phyloP scores from a whole-genome alignment of 2,797 vertebrate genomes.

The Varecia variegata region DNA sequence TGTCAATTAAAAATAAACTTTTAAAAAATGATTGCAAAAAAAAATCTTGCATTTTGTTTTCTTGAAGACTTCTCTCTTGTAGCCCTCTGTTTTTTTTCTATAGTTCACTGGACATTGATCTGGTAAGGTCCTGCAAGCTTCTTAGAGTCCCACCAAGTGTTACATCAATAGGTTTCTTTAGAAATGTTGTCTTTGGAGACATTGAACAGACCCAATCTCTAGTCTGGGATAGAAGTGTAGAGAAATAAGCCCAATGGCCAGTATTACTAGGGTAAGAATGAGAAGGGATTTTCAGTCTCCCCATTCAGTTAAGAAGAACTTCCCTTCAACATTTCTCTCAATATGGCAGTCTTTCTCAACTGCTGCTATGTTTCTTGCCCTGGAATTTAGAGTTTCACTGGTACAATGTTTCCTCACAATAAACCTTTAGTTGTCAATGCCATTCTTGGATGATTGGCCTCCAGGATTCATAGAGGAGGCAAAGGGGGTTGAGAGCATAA shows the following conservation, averaged over 20 bases:
- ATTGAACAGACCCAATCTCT: not conserved
- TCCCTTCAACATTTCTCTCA: not conserved
- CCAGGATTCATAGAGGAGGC: not conserved
- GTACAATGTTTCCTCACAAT: not conserved
- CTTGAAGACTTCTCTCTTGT: not conserved
- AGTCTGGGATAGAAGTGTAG: not conserved
- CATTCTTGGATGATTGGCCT: not conserved
- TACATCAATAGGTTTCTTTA: not conserved
- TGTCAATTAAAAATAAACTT: not conserved
- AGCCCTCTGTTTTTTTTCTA: not conserved
- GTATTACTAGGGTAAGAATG: not conserved
- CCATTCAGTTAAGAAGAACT: not conserved
- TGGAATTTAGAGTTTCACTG: not conserved
- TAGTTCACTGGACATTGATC: not conserved
- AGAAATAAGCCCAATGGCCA: not conserved
- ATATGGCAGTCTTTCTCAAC: not conserved
- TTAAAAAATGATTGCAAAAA: not conserved
- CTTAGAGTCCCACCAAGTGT: not conserved
- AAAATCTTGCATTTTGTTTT: not conserved
- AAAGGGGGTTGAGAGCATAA: not conserved
- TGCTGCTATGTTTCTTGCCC: not conserved
- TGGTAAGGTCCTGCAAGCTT: not conserved
- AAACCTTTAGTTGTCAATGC: not conserved
- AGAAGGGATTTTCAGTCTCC: not conserved
- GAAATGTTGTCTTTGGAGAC: slow-evolving; percentile 10